Evolutionary conservation across 2,113 vertebrate genomes (phyloP), one percentile per base, ranked within the genome.

Genomic region (Stomatorhinus ivindoensis): DNA sequence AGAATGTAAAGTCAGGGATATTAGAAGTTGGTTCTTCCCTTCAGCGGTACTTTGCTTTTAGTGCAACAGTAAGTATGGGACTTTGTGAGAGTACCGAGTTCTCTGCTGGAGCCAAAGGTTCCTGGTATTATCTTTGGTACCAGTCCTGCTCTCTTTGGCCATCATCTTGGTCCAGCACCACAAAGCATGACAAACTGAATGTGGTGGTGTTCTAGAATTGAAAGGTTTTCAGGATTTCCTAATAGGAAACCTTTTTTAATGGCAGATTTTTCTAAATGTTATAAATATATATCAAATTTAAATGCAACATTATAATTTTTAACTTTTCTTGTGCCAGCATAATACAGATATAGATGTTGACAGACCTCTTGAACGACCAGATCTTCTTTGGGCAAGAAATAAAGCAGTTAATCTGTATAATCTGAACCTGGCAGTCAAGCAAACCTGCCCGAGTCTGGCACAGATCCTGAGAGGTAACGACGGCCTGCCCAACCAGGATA

Each of bases 401-500:
- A 90, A 95, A n/a, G 95, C 96, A 27, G 89, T 87, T 6, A 94
- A 95, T 69, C 95, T 96, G n/a, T 95, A 96, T 90, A 94, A 95
- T 91, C 92, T 99, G 85, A 96, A 96, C 90, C 93, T 94, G 27
- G 96, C 95, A 86, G 88, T 97, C 53, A 92, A 92, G 88, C 95
- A 96, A 92, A 91, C 97, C 51, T 92, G 94, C 90, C 93, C 94
- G 1, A 93, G 93, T 11, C 89, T 97, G 89, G 94, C 93, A 87
- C 90, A 92, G n/a, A 48, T 90, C 0, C 92, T 98, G 31, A 94
- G 90, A 97, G 98, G 98, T 98, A 95, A 55, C 13, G 87, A 7
- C 5, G 3, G 21, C n/a, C 24, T 87, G 3, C n/a, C 31, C n/a
- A 87, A 39, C 6, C 46, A 51, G 61, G 27, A 80, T 17, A 6